Evolutionary conservation across 2,113 vertebrate species (phyloP), one percentile per base, ranked within the genome.

Genomic region (Sterrhoptilus dennistouni): DNA sequence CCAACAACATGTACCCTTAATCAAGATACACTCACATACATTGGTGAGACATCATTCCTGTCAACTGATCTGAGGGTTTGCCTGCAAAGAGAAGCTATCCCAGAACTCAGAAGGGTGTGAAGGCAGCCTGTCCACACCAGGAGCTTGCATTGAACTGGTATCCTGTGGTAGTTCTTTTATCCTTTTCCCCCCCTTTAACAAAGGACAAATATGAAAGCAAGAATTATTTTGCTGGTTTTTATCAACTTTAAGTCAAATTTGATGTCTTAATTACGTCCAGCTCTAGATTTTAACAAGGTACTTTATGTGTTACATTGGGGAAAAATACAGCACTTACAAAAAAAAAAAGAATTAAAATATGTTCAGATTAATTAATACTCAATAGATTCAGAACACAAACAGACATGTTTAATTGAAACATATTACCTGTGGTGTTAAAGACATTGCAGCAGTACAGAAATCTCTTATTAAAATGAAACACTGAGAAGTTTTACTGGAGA

Each of bases 41-140:
- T 29, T 42, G 69, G 74, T 59, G 88, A 90, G 74, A 89, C 90
- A 94, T 93, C 68, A 90, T 83, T 92, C 69, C 93, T 95, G 89
- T 68, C 94, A 92, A 87, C 86, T 60, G 56, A 77, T 76, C 83
- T 29, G 33, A 86, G 75, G 28, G 31, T 15, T 59, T 0, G 5
- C 27, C 68, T 65, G 50, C 68, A 77, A 66, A 70, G 23, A 54
- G 29, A 77, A 78, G 29, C 50, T 81, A 52, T 44, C 72, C 64
- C 68, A 74, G 79, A 88, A 81, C 68, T 81, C 3, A 2, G 25
- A 80, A 44, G 28, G 16, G 52, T 89, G 47, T 52, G 56, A 83
- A 81, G 38, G 54, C 24, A 95, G 72, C 54, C 70, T 81, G 56
- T 90, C 59, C 71, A 40, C 86, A 90, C 38, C 4, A 18, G 35